These are phyloP conservation scores for human DNA, from an alignment of 2,113 vertebrate species.

Conservation along the genomic window GRCh38 chr2:123704501-123705000, in stretches of 20 bases:
- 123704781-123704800: neutral
- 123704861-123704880: neutral
- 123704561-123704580: neutral
- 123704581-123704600: neutral
- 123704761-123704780: neutral
- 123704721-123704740: neutral
- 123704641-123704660: neutral
- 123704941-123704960: too few relatives aligned
- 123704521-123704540: neutral
- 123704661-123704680: neutral
- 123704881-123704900: too few relatives aligned
- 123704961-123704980: too few relatives aligned
- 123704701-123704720: neutral
- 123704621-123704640: neutral
- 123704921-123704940: too few relatives aligned
- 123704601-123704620: neutral
- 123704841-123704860: neutral
- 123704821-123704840: neutral
- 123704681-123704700: neutral
- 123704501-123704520: neutral
- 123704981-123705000: too few relatives aligned
- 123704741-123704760: neutral
- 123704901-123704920: too few relatives aligned
- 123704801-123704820: neutral
- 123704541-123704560: neutral